Evolutionary conservation across 2,888 invertebrate species (phyloP).

Genomic region (Proisotoma minuta): DNA sequence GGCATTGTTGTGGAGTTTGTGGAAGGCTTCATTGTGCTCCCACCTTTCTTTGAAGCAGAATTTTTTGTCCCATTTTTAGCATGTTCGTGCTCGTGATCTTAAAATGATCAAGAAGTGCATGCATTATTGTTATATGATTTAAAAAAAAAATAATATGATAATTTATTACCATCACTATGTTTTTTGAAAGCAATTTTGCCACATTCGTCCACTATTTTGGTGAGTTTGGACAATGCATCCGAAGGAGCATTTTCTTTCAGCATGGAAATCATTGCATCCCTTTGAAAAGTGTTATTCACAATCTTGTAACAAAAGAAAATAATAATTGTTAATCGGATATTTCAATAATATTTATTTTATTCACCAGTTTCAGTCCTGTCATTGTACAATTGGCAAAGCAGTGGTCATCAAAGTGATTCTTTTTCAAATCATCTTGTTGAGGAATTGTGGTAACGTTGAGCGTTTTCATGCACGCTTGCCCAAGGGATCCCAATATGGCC

Average conservation of each 20-base stretch:
- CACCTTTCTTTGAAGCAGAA: neutral
- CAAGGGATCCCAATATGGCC: neutral
- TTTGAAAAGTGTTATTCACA: neutral
- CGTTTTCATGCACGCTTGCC: neutral
- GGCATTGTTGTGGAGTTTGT: neutral
- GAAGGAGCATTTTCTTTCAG: neutral
- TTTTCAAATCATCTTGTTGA: neutral
- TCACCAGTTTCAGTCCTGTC: conserved; percentile 1
- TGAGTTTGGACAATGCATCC: neutral
- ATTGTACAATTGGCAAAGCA: conserved; percentile 8
- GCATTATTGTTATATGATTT: neutral
- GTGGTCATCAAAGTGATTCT: neutral
- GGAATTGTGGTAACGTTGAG: neutral
- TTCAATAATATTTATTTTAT: neutral
- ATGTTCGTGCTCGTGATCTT: neutral
- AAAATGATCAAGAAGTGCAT: neutral
- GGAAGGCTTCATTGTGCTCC: neutral
- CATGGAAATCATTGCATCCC: neutral
- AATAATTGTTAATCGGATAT: neutral
- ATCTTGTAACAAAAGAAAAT: neutral
- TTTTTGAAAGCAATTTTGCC: neutral
- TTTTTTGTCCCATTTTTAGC: neutral
- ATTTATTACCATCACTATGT: neutral
- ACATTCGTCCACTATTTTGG: neutral
- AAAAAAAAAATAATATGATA: neutral